Percentiles rank a stretch among this genome's conserved stretches.
Evolutionary conservation across 2,113 vertebrate genomes (phyloP).

Genomic region (Serilophus lunatus): DNA sequence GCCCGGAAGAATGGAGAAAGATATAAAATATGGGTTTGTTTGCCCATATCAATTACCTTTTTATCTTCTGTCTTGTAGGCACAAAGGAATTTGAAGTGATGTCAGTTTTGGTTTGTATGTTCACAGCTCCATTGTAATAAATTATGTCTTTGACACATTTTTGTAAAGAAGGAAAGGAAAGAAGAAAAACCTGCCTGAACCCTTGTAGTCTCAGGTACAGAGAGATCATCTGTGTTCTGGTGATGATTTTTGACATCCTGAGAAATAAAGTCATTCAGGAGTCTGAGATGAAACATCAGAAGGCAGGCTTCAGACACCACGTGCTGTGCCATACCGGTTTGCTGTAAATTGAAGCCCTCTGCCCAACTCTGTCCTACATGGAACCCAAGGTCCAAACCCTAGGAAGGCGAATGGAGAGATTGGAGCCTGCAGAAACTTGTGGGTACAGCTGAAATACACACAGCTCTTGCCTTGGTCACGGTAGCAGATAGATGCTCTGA

Average conservation of each 20-base stretch:
- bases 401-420: neutral
- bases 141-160: constrained; percentile 39
- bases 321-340: neutral
- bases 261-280: neutral
- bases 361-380: neutral
- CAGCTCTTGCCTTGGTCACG: accelerated
- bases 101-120: constrained; percentile 58
- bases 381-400: neutral
- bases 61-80: constrained; percentile 44
- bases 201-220: constrained; percentile 35
- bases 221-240: neutral
- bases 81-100: constrained; percentile 48
- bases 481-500: neutral
- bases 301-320: neutral
- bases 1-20: neutral
- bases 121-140: constrained; percentile 37
- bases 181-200: neutral
- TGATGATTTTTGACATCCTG: neutral
- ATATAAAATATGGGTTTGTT: constrained; percentile 60
- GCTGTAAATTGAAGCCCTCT: neutral
- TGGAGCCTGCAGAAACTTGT: accelerated
- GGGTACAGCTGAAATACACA: accelerated
- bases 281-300: neutral
- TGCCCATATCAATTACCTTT: constrained; percentile 58
- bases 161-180: constrained; percentile 3